A percentile compares a stretch with the other conserved stretches of the same genome.
Conservation (phyloP, 2,888 invertebrate genomes). For the Tuta absoluta region DNA sequence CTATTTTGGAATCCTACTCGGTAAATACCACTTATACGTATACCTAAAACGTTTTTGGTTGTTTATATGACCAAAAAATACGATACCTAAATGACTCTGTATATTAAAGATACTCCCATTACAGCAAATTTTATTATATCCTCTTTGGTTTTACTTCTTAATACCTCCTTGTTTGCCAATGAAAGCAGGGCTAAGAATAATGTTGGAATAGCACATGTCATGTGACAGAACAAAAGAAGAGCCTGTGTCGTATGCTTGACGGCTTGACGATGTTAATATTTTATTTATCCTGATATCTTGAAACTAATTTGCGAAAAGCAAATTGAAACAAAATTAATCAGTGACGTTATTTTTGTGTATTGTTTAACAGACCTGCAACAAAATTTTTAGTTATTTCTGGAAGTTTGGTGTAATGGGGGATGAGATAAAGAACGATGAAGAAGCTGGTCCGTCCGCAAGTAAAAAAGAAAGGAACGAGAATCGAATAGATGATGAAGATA, state of each 20-base stretch:
- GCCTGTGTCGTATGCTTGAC: neutral
- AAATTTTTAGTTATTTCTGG: conserved; percentile 56
- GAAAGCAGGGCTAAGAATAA: neutral
- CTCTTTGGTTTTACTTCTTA: no score
- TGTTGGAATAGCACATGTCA: no score
- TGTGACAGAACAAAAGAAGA: neutral
- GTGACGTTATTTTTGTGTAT: neutral
- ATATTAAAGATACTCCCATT: no score
- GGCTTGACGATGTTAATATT: neutral
- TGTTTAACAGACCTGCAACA: conserved; percentile 32
- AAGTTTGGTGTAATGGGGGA: conserved; percentile 55
- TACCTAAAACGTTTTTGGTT: no score
- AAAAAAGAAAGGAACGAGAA: conserved; percentile 37
- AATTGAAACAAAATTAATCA: neutral
- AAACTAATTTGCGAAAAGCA: neutral
- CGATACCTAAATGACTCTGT: no score
- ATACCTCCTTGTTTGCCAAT: neutral
- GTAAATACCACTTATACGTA: no score
- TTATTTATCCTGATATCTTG: neutral
- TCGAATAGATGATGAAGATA: conserved; percentile 8
- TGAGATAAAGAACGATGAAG: conserved; percentile 45
- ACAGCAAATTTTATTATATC: no score
- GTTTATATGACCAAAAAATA: no score
- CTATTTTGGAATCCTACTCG: no score
- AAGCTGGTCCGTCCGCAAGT: conserved; percentile 47